Evolutionary conservation across 2,113 vertebrate species (phyloP), one percentile per base, ranked within the genome.

Genomic region (Leptosomus discolor): DNA sequence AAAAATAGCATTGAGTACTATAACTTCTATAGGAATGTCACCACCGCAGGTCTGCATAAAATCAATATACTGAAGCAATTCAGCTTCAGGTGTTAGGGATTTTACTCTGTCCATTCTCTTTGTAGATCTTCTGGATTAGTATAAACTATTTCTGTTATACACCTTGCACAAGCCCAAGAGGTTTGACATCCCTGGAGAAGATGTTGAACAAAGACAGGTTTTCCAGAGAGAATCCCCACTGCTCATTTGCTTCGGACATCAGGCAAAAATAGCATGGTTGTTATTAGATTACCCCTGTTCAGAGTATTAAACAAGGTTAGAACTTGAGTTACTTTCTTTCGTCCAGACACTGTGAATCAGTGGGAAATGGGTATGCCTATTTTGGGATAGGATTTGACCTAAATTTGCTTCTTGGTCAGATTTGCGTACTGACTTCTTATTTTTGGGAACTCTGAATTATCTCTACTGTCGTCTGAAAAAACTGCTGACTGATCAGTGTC

Each of bases 221-320:
- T 88, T 91, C 73, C 70, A 83, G 27, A 81, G 69, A 87, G 41
- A 81, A 58, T 61, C 6, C 3, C n/a, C 18, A 8, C 39, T 88
- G 19, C n/a, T 76, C 48, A 2, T 91, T 74, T 80, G 23, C 64
- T 93, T 67, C 75, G 91, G 80, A 83, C 39, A 87, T 82, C 34
- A 69, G 39, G 18, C 51, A 50, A 4, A 84, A 78, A 3, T 41
- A 81, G 18, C 10, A n/a, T 89, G 53, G 9, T 45, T 12, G 5
- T 51, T 92, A 24, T 36, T 91, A 79, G 39, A 41, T 79, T 87
- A 65, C 5, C 13, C 9, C 4, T 34, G 9, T 46, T 58, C 41
- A 65, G 51, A 79, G 9, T 37, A 76, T 73, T 92, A 79, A 71
- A 71, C 63, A 85, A 34, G 46, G 48, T 88, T 88, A 93, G 88